Evolutionary conservation across 2,797 vertebrate genomes (phyloP).

Genomic region (Lates japonicus): DNA sequence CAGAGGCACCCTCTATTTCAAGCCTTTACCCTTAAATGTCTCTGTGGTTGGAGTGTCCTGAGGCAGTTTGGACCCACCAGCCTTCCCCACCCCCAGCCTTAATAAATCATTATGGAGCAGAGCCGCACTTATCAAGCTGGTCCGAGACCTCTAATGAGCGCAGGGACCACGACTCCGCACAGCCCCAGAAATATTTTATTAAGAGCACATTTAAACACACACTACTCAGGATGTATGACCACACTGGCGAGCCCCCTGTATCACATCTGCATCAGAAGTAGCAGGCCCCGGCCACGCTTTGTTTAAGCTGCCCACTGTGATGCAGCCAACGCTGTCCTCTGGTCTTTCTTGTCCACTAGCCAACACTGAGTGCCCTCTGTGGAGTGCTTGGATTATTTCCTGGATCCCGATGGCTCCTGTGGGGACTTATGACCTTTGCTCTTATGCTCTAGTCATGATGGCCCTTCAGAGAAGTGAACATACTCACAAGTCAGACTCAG

Average conservation of each 20-base stretch:
- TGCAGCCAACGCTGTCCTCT: slow-evolving; percentile 39
- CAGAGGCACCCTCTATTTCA: slow-evolving; percentile 78
- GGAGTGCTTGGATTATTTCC: slow-evolving; percentile 72
- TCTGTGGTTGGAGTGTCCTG: slow-evolving; percentile 84
- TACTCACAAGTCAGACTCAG: slow-evolving; percentile 55
- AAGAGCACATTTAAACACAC: slow-evolving; percentile 85
- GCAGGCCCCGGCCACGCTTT: slow-evolving; percentile 38
- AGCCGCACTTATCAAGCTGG: slow-evolving; percentile 84
- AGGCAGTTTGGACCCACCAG: slow-evolving; percentile 82
- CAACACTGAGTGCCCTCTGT: slow-evolving; percentile 57
- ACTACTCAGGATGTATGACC: slow-evolving; percentile 74
- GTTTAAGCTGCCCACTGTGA: slow-evolving; percentile 47
- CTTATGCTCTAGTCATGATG: slow-evolving; percentile 67
- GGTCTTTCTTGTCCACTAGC: slow-evolving; percentile 52
- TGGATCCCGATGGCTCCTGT: slow-evolving; percentile 62
- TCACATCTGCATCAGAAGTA: slow-evolving; percentile 78
- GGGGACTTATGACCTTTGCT: slow-evolving; percentile 75
- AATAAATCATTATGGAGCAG: slow-evolving; percentile 87
- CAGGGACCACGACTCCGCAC: slow-evolving; percentile 73
- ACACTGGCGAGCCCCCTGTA: slow-evolving; percentile 63
- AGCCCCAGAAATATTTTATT: slow-evolving; percentile 87
- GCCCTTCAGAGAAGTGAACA: slow-evolving; percentile 65
- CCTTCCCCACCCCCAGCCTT: slow-evolving; percentile 76
- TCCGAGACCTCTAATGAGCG: slow-evolving; percentile 86
- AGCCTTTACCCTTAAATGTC: slow-evolving; percentile 86